Base-by-base conservation (phyloP, 2,797 vertebrate genomes). In the Prionace glauca region DNA sequence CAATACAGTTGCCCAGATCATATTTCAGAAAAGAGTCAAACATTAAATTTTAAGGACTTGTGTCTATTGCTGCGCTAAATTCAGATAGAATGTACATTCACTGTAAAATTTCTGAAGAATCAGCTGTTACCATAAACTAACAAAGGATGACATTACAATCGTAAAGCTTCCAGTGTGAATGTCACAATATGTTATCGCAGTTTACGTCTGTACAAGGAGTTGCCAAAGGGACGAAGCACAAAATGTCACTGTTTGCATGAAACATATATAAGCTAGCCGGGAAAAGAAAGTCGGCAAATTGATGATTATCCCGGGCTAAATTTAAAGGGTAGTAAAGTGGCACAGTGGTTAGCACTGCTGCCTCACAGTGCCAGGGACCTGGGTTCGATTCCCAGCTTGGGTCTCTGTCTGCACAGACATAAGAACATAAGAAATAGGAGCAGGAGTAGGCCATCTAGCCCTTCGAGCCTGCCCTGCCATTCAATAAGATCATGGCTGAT, bases 21-120 rank as follows among this genome's bases (percentile, higher is more conserved):
- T 69, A 67, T 69, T 91, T 69, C 62, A 92, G 90, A 67, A 4
- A 67, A 67, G 62, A 67, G 90, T 92, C 62, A 92, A 92, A 92
- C 22, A 0, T 92, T 69, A 69, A 67, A 69, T 92, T 36, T 92
- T 69, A 41, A 41, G 90, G n/a, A 69, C 90, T 92, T 41, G 9
- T 36, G 41, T 67, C 62, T 10, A 36, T 69, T 69, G 65, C 90
- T 36, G 62, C 10, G 90, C 14, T 62, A 92, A 92, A 69, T 69
- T 41, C n/a, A 69, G 41, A 69, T 69, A 69, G 12, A 69, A 41
- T 69, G 18, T 67, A 36, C 41, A 3, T n/a, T 69, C 90, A 41
- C 62, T 32, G 88, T 22, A 10, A 32, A 65, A 16, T 91, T 91
- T 65, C 90, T 29, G 22, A 41, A 69, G 36, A 24, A 69, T 67